Conservation (phyloP, 1,140 invertebrate genomes). For the Saccostrea glomerata region DNA sequence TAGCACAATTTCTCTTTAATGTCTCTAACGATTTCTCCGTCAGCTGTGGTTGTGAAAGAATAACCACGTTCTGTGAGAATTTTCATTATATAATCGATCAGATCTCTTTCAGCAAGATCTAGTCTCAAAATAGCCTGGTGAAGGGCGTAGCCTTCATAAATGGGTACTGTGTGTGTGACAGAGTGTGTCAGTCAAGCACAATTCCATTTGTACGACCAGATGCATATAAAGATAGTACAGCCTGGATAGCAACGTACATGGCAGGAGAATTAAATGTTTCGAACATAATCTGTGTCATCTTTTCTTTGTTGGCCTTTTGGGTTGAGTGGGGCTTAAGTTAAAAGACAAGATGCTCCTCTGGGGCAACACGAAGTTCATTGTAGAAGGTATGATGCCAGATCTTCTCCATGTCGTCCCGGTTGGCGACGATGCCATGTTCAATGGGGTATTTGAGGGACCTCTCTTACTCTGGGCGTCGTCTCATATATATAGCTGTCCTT, state of each 20-base stretch:
- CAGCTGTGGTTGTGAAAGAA: too few species aligned
- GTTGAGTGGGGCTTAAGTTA: slow-evolving; percentile 74
- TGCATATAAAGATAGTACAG: too few species aligned
- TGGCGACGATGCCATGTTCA: slow-evolving; percentile 81
- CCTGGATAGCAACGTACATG: too few species aligned
- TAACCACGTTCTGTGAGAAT: neutral
- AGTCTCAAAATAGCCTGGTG: slow-evolving; percentile 96
- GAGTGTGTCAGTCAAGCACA: slow-evolving; percentile 60
- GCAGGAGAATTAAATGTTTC: too few species aligned
- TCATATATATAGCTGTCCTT: slow-evolving; percentile 81
- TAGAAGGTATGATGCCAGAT: slow-evolving; percentile 87
- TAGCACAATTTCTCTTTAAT: too few species aligned
- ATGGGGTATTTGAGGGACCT: slow-evolving; percentile 81
- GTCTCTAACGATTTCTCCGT: too few species aligned
- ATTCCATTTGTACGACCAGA: slow-evolving; percentile 33
- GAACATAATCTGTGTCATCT: too few species aligned
- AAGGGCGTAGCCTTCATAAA: slow-evolving; percentile 88
- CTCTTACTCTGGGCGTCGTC: slow-evolving; percentile 85
- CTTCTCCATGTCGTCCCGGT: slow-evolving; percentile 90
- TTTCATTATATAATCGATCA: too few species aligned
- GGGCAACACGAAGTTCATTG: slow-evolving; percentile 93
- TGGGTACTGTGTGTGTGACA: slow-evolving; percentile 90
- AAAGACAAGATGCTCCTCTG: slow-evolving; percentile 94
- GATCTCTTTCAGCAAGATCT: slow-evolving; percentile 82
- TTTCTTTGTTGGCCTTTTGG: slow-evolving; percentile 56